Conservation (phyloP, 1,140 invertebrate species). For the Temnothorax nylanderi region DNA sequence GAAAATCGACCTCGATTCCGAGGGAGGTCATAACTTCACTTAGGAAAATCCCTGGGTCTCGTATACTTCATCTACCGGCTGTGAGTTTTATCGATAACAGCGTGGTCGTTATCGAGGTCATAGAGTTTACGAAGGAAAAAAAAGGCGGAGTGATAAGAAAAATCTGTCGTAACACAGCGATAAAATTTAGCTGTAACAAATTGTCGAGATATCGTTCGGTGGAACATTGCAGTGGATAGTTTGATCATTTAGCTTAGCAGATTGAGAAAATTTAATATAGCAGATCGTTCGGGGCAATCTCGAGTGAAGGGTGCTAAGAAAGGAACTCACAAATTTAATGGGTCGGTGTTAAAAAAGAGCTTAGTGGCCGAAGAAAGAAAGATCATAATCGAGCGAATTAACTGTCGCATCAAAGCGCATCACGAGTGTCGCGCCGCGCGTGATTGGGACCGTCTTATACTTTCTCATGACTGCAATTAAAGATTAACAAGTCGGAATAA, state of each 20-base stretch:
- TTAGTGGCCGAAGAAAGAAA: not conserved
- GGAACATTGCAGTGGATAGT: not conserved
- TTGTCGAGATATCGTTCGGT: not conserved
- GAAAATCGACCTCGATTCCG: slow-evolving; percentile 41
- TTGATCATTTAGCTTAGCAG: not conserved
- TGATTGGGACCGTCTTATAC: not conserved
- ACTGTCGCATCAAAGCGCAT: slow-evolving; percentile 6
- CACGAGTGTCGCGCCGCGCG: not conserved
- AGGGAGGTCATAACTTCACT: not conserved
- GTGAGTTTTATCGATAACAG: not conserved
- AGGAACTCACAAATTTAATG: not conserved
- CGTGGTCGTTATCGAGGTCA: not conserved
- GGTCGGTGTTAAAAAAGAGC: not conserved
- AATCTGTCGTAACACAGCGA: not conserved
- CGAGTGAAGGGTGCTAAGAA: not conserved
- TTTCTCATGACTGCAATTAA: slow-evolving; percentile 39
- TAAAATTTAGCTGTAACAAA: not conserved
- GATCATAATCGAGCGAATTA: slow-evolving; percentile 27
- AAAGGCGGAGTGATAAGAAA: not conserved
- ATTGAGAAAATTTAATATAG: not conserved
- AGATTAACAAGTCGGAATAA: slow-evolving; percentile 33
- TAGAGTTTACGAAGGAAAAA: not conserved
- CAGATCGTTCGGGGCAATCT: not conserved
- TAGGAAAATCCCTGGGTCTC: not conserved
- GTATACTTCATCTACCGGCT: not conserved